Conservation (phyloP, 2,797 vertebrate species). For the Sebastiscus tertius region DNA sequence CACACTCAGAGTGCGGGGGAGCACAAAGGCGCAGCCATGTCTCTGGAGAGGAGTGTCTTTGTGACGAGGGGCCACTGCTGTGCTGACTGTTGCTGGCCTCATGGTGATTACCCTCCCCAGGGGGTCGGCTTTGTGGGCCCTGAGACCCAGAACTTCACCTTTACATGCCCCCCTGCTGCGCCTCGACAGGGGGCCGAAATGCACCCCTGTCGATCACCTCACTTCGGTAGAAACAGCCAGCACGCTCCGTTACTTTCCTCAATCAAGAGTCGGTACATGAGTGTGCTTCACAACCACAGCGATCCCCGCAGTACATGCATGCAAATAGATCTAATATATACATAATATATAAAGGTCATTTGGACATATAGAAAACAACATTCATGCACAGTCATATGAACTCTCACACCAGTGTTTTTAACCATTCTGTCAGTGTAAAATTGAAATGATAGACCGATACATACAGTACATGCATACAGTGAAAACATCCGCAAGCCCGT, state of each 20-base stretch:
- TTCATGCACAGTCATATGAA: neutral
- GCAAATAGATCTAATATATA: neutral
- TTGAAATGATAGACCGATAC: neutral
- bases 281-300: neutral
- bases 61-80: conserved; percentile 75
- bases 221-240: conserved; percentile 14
- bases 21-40: conserved; percentile 78
- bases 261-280: neutral
- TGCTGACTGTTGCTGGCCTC: conserved; percentile 80
- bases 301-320: neutral
- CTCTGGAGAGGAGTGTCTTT: conserved; percentile 75
- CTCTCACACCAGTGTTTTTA: neutral
- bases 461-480: neutral
- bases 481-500: neutral
- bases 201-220: conserved; percentile 70
- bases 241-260: neutral
- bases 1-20: conserved; percentile 68
- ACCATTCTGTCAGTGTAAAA: neutral
- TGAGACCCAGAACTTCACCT: conserved; percentile 82
- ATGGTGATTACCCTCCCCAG: conserved; percentile 84
- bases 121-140: conserved; percentile 79
- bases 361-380: neutral
- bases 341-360: neutral
- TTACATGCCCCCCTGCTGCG: conserved; percentile 79
- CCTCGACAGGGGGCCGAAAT: conserved; percentile 66